These are phyloP conservation scores for Rugalucina vietnamica DNA, from an alignment of 2,888 invertebrate species.

Conservation along the genomic window DNA sequence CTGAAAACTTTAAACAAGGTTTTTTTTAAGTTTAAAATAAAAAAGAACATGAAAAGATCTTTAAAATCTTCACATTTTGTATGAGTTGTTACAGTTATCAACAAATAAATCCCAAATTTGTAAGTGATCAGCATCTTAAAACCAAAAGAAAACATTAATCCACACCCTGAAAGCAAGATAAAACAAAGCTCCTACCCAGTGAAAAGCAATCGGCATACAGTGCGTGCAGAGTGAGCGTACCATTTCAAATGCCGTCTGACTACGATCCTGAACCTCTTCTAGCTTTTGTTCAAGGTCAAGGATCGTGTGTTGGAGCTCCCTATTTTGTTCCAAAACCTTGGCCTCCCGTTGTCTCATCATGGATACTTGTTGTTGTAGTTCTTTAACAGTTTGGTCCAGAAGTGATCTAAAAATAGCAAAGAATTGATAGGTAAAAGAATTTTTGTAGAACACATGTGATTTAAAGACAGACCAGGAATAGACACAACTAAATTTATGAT, in stretches of 20 bases:
- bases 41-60: no score
- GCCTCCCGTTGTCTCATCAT: constrained; percentile 77
- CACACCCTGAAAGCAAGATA: not conserved
- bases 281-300: constrained; percentile 78
- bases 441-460: no score
- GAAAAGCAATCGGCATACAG: constrained; percentile 32
- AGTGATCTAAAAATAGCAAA: constrained; percentile 66
- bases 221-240: constrained; percentile 48
- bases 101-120: no score
- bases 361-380: constrained; percentile 77
- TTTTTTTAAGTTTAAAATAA: no score
- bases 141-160: no score
- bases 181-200: constrained; percentile 32
- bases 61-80: no score
- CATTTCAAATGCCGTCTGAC: constrained; percentile 70
- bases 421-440: no score
- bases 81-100: no score
- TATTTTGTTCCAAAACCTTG: constrained; percentile 74
- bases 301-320: constrained; percentile 79
- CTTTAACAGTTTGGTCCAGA: constrained; percentile 76
- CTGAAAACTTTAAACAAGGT: no score
- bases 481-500: no score
- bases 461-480: no score
- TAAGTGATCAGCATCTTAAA: no score
- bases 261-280: constrained; percentile 71